Conservation (phyloP, 2,888 invertebrate genomes). For the Cerastis rubricosa region DNA sequence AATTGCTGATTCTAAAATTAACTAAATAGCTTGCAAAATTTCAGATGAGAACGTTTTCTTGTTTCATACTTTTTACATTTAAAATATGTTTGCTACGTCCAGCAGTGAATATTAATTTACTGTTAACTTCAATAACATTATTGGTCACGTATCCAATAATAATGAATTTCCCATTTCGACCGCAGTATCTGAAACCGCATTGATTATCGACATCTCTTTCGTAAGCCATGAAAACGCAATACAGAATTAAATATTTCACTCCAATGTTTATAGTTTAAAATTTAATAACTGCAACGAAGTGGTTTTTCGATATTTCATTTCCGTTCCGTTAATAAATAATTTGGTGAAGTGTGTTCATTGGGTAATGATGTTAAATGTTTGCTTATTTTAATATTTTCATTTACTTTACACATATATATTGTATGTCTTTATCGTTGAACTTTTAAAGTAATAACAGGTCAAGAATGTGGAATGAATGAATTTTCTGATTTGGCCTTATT, state of each 20-base stretch:
- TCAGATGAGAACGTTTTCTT: too few species aligned
- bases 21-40: too few species aligned
- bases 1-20: too few species aligned
- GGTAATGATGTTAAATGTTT: slow-evolving; percentile 13
- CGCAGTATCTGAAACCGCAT: not conserved
- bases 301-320: slow-evolving; percentile 9
- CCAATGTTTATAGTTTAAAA: not conserved
- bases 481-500: too few species aligned
- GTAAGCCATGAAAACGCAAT: not conserved
- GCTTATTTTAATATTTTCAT: slow-evolving; percentile 3
- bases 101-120: not conserved
- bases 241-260: not conserved
- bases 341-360: not conserved
- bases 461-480: not conserved
- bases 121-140: not conserved
- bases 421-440: not conserved
- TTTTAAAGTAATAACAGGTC: not conserved
- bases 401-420: not conserved
- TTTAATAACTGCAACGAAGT: not conserved
- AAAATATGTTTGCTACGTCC: not conserved
- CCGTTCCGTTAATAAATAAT: slow-evolving; percentile 23
- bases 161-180: slow-evolving; percentile 13
- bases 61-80: not conserved
- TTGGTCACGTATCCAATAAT: slow-evolving; percentile 16
- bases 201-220: not conserved